These are phyloP conservation scores for Drosophila mettleri DNA, from an alignment of 2,888 invertebrate genomes.

Conservation along the genomic window DNA sequence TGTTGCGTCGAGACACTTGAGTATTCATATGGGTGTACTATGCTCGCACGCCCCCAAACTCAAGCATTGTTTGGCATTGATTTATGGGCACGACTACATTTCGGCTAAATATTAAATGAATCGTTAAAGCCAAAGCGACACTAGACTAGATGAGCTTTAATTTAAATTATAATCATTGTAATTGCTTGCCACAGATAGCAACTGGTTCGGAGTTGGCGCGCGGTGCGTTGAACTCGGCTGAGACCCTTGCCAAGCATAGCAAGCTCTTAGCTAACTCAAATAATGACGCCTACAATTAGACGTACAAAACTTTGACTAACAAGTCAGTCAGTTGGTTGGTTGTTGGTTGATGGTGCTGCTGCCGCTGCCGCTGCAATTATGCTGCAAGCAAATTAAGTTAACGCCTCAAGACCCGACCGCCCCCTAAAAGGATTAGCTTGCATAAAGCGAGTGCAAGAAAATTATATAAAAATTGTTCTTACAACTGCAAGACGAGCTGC, in stretches of 20 bases:
- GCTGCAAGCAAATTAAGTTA: conserved; percentile 68
- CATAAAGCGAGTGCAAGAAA: conserved; percentile 48
- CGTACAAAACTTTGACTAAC: conserved; percentile 65
- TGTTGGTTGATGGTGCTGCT: conserved; percentile 37
- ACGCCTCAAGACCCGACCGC: conserved; percentile 39
- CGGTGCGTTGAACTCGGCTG: conserved; percentile 41
- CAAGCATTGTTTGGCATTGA: conserved; percentile 71
- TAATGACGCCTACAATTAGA: conserved; percentile 74
- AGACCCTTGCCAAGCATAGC: conserved; percentile 10
- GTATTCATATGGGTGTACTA: conserved; percentile 69
- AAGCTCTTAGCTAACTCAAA: conserved; percentile 48
- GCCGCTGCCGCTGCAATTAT: conserved; percentile 58
- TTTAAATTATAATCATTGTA: conserved; percentile 56
- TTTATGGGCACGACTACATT: conserved; percentile 66
- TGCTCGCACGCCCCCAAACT: not conserved
- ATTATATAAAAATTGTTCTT: conserved; percentile 60
- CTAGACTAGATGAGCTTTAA: conserved; percentile 46
- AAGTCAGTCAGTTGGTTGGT: conserved; percentile 52
- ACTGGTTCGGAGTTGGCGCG: not conserved
- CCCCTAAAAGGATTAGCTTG: conserved; percentile 35
- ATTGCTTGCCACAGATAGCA: conserved; percentile 21
- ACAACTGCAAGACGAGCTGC: conserved; percentile 57
- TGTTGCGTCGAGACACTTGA: conserved; percentile 73
- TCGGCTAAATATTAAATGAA: conserved; percentile 76
- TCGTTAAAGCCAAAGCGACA: conserved; percentile 58